Conservation (phyloP, 2,797 vertebrate species). For the Antrozous pallidus region DNA sequence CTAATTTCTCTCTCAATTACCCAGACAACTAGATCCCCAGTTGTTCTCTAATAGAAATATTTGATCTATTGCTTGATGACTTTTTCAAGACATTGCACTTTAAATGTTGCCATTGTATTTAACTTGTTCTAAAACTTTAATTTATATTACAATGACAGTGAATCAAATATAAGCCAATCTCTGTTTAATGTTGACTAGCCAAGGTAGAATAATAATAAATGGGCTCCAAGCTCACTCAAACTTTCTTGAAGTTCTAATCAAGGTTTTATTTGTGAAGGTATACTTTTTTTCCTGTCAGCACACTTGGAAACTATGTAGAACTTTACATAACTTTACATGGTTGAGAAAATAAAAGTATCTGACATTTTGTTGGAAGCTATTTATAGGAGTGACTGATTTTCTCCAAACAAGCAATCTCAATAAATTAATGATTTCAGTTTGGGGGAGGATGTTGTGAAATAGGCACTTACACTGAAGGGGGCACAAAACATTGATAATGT, state of each 20-base stretch:
- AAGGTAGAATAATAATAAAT: neutral
- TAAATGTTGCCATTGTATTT: conserved; percentile 41
- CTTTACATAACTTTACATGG: neutral
- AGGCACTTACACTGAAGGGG: neutral
- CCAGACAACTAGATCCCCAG: neutral
- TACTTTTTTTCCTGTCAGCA: neutral
- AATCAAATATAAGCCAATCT: conserved; percentile 25
- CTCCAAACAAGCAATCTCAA: neutral
- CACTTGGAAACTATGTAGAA: neutral
- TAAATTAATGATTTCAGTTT: neutral
- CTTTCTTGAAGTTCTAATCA: conserved; percentile 28
- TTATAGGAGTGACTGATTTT: neutral
- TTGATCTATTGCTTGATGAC: neutral
- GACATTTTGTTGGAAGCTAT: conserved; percentile 20
- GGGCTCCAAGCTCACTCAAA: neutral
- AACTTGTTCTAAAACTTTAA: conserved; percentile 28
- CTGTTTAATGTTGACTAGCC: neutral
- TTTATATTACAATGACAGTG: conserved; percentile 2
- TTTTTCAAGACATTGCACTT: neutral
- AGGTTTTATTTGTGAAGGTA: neutral
- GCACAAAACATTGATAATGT: neutral
- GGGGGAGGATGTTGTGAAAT: neutral
- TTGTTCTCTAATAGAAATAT: conserved; percentile 50
- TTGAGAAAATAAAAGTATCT: neutral
- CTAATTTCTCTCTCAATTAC: conserved; percentile 52